Percentiles rank a stretch among this genome's conserved stretches.
Conservation (phyloP, 2,113 vertebrate genomes). For the Upupa epops region DNA sequence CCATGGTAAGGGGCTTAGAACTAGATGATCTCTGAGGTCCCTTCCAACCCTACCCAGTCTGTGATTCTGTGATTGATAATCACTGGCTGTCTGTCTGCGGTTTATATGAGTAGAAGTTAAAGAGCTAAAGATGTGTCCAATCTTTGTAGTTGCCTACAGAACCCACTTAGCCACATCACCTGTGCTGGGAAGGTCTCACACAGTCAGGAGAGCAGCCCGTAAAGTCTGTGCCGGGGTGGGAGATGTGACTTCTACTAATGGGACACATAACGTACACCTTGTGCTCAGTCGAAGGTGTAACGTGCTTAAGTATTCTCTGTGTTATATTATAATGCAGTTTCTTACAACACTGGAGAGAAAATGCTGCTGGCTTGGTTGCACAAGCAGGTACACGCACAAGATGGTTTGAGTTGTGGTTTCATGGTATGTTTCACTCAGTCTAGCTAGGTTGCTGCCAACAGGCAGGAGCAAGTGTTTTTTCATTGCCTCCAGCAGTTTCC, state of each 20-base stretch:
- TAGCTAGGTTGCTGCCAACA: not conserved
- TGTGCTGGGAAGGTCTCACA: not conserved
- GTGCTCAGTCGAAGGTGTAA: fast-evolving
- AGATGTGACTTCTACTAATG: not conserved
- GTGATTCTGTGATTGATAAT: too few species aligned
- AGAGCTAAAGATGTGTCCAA: not conserved
- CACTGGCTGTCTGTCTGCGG: too few species aligned
- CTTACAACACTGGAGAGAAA: not conserved
- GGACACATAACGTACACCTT: fast-evolving
- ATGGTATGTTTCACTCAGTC: fast-evolving
- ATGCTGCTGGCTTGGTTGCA: not conserved
- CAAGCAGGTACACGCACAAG: fast-evolving
- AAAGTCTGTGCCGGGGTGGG: not conserved
- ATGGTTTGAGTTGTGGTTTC: not conserved
- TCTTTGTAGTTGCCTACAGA: too few species aligned
- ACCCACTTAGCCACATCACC: fast-evolving
- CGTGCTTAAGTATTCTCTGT: not conserved
- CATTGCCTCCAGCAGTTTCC: not conserved
- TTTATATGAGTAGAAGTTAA: not conserved
- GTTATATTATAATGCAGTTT: not conserved
- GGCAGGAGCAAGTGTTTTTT: not conserved
- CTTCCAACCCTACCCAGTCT: too few species aligned
- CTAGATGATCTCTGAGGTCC: too few species aligned
- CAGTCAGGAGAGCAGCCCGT: not conserved
- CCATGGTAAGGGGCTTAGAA: too few species aligned